Evolutionary conservation across 1,140 invertebrate species (phyloP).

Genomic region (Gryon sp.): DNA sequence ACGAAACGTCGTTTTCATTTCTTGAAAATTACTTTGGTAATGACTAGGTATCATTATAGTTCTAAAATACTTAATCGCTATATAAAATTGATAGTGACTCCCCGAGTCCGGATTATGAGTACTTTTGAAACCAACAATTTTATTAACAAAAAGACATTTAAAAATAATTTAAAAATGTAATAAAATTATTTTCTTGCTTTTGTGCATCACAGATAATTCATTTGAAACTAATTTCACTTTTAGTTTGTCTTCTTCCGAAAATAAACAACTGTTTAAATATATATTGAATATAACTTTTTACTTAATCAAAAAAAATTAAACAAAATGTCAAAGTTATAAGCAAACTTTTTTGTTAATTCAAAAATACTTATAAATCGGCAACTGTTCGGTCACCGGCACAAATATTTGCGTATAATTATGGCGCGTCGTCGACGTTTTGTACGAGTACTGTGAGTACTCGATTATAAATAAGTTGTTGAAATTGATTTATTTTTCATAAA

Average conservation of each 20-base stretch:
- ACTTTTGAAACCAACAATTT: conserved; percentile 57
- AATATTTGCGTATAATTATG: conserved; percentile 62
- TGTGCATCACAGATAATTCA: conserved; percentile 32
- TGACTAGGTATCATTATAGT: conserved; percentile 77
- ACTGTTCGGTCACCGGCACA: conserved; percentile 31
- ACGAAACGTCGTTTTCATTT: conserved; percentile 53
- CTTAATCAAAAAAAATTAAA: background rate
- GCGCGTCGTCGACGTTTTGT: conserved; percentile 63
- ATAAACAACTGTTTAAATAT: background rate
- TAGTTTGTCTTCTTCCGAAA: too few relatives aligned
- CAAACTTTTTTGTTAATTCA: conserved; percentile 42
- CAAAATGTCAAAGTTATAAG: background rate
- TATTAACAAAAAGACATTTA: background rate
- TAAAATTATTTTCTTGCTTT: background rate
- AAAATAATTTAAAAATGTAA: conserved; percentile 6
- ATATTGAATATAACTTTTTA: background rate
- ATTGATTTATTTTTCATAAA: conserved; percentile 29
- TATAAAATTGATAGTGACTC: conserved; percentile 39
- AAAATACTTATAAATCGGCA: conserved; percentile 55
- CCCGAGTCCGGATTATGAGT: conserved; percentile 40
- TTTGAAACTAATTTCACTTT: background rate
- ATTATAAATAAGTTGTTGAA: conserved; percentile 20
- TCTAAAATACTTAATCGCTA: conserved; percentile 52
- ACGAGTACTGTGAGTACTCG: conserved; percentile 32
- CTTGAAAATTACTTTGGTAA: conserved; percentile 77